These are phyloP conservation scores for Osmerus mordax DNA, from an alignment of 2,113 vertebrate species.

Conservation along the genomic window DNA sequence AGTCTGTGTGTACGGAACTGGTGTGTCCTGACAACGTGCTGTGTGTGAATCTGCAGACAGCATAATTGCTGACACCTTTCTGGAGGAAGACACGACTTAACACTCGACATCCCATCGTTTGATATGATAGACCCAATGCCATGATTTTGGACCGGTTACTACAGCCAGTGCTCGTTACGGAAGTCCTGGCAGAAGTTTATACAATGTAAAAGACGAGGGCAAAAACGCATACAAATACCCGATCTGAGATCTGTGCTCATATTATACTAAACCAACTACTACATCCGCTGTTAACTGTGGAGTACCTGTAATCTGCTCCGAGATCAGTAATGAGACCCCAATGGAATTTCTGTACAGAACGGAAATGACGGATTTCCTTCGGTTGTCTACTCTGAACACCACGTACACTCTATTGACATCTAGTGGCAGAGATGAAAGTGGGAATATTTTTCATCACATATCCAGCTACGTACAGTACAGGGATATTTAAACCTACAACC, in stretches of 20 bases:
- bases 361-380: constrained; percentile 25
- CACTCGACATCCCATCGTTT: constrained; percentile 27
- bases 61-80: not conserved
- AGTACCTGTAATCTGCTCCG: not conserved
- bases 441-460: not conserved
- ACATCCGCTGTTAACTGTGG: not conserved
- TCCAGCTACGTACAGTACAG: not conserved
- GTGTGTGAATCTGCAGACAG: constrained; percentile 17
- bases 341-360: not conserved
- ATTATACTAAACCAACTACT: rapidly evolving
- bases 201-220: constrained; percentile 14
- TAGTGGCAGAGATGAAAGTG: not conserved
- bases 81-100: constrained; percentile 22
- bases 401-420: not conserved
- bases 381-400: no score
- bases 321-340: not conserved
- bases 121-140: constrained; percentile 30
- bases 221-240: not conserved
- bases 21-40: not conserved
- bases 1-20: constrained; percentile 1
- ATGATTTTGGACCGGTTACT: constrained; percentile 35
- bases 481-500: not conserved
- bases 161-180: constrained; percentile 18
- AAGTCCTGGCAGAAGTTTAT: constrained; percentile 26
- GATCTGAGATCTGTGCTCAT: constrained; percentile 43